Evolutionary conservation across 30 jellyfish, hydroid and myxozoan species (phyloP).

Genomic region (Sanderia malayensis): DNA sequence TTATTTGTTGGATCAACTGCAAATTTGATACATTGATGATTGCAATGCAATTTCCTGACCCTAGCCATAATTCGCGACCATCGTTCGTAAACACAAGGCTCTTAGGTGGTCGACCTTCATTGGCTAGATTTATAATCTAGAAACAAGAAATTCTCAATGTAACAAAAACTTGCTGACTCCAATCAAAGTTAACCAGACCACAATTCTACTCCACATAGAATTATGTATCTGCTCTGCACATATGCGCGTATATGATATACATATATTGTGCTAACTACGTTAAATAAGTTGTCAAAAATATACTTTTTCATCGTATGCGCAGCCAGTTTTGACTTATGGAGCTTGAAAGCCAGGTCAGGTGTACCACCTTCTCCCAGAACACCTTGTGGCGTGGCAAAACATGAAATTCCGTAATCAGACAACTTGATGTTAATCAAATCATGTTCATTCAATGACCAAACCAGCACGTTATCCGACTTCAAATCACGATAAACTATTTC

Average conservation of each 20-base stretch:
- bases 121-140: constrained; percentile 72
- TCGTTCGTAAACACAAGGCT: constrained; percentile 54
- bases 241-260: background rate
- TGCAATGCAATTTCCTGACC: constrained; percentile 81
- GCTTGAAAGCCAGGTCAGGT: constrained; percentile 98
- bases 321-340: constrained; percentile 80
- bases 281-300: too few species aligned
- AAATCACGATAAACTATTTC: constrained; percentile 92
- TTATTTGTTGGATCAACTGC: constrained; percentile 41
- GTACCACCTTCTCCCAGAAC: constrained; percentile 97
- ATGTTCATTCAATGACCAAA: constrained; percentile 78
- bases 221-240: background rate
- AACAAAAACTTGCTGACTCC: too few species aligned
- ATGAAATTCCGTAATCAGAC: constrained; percentile 94
- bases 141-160: too few species aligned
- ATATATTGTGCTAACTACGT: too few species aligned
- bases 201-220: background rate
- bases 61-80: constrained; percentile 83
- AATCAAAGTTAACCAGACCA: background rate
- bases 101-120: constrained; percentile 78
- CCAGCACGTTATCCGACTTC: constrained; percentile 84
- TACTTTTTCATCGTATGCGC: constrained; percentile 93
- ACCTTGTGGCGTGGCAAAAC: constrained; percentile 97
- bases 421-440: constrained; percentile 69
- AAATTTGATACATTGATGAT: constrained; percentile 40